A percentile compares a stretch with the other conserved stretches of the same genome.
phyloP scores from a whole-genome alignment of 2,888 invertebrate species.

The Globia sparganii region DNA sequence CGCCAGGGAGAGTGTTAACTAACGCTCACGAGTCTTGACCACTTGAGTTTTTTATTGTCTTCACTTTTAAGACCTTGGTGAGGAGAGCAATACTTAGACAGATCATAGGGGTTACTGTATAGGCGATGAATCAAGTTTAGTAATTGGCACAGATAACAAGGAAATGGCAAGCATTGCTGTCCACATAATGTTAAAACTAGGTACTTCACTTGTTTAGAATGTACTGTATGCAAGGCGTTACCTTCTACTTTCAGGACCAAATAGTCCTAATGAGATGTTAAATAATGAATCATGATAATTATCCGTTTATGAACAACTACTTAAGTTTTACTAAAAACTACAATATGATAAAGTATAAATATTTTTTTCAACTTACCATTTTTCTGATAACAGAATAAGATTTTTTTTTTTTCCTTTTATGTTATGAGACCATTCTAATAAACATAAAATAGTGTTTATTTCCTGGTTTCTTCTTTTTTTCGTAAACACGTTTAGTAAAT shows the following conservation, averaged over 20 bases:
- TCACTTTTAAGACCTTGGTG: neutral
- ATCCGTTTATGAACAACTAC: neutral
- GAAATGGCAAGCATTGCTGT: neutral
- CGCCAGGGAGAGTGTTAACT: too few species aligned
- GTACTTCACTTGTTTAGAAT: neutral
- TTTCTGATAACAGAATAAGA: conserved; percentile 1
- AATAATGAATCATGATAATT: neutral
- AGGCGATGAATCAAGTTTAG: neutral
- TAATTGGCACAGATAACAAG: neutral
- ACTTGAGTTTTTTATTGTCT: neutral
- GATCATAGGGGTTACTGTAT: neutral
- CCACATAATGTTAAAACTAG: neutral
- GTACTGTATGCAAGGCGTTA: conserved; percentile 2
- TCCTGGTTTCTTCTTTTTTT: conserved; percentile 24
- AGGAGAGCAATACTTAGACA: neutral
- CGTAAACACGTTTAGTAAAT: conserved; percentile 3
- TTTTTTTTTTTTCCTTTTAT: too few species aligned
- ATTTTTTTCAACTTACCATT: conserved; percentile 33
- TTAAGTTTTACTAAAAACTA: neutral
- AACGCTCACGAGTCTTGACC: too few species aligned
- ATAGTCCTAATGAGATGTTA: neutral
- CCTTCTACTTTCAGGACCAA: neutral
- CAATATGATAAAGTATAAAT: neutral
- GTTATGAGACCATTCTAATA: neutral
- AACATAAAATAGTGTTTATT: neutral